Base-by-base conservation (phyloP, 2,113 vertebrate genomes). In the Apaloderma vittatum region DNA sequence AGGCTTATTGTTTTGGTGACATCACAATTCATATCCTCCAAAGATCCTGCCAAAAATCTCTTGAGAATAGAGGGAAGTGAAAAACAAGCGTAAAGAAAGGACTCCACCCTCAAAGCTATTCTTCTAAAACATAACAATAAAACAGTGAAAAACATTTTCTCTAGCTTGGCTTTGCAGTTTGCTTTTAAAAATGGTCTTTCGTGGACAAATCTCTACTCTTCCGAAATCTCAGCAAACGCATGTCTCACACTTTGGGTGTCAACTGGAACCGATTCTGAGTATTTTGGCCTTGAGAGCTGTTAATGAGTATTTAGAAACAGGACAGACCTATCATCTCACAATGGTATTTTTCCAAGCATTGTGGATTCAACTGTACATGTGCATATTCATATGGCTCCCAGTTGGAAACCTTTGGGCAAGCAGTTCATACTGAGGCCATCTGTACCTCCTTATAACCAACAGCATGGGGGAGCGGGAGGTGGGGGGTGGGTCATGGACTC, bases 21-120 rank as follows among this genome's bases (percentile, higher is more conserved):
- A 93, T 97, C 96, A 96, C 85, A 90, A 96, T 67, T 94, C 83
- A 89, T 37, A 94, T 49, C 70, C 88, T 96, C 62, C 81, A 79
- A 94, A 95, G 88, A 72, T 81, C 65, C 61, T 93, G 91, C 73
- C 83, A 88, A 88, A 94, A 58, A 67, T 52, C 96, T 94, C 92
- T 75, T 63, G 96, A 95, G 94, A 95, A 89, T 40, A 92, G 70
- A 89, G 40, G 36, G 61, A 94, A 93, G 86, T 75, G 73, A 93
- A 97, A 97, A 97, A 96, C 95, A 97, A 97, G 76, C 51, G 71
- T 43, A 57, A 70, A 79, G 84, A 59, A 72, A 83, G 19, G 21
- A 57, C 95, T 85, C 94, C 94, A 92, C 94, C 92, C 95, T 96
- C 62, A 68, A 91, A 49, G 62, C 92, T 49, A 79, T 91, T 97